Percentiles rank a stretch among this genome's conserved stretches.
Conservation (phyloP, 2,888 invertebrate species). For the Ganaspis brasiliensis region DNA sequence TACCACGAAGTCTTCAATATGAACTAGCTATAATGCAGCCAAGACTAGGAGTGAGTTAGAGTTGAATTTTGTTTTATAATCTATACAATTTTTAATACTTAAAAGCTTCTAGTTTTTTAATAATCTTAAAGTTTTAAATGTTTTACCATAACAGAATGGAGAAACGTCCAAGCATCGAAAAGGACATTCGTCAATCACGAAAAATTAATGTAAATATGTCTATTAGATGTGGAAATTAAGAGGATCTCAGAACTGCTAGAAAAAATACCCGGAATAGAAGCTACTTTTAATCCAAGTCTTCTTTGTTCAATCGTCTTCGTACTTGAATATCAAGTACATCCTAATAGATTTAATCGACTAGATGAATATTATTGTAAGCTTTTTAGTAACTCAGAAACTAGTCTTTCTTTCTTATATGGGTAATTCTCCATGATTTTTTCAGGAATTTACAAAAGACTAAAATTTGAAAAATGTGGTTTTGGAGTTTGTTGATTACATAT, state of each 20-base stretch:
- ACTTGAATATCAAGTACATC: too few relatives aligned
- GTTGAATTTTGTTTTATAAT: slow-evolving; percentile 27
- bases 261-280: too few relatives aligned
- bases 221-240: not conserved
- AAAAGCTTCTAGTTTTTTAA: not conserved
- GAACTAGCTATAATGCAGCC: slow-evolving; percentile 71
- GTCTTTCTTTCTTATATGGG: too few relatives aligned
- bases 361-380: too few relatives aligned
- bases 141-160: not conserved
- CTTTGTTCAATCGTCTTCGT: too few relatives aligned
- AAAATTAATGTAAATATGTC: not conserved
- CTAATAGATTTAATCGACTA: too few relatives aligned
- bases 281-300: too few relatives aligned
- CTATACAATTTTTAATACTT: not conserved
- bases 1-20: slow-evolving; percentile 72
- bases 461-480: too few relatives aligned
- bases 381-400: too few relatives aligned
- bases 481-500: too few relatives aligned
- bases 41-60: slow-evolving; percentile 33
- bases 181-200: not conserved
- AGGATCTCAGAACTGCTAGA: not conserved
- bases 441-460: too few relatives aligned
- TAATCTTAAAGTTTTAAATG: slow-evolving; percentile 2
- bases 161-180: not conserved
- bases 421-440: too few relatives aligned